A percentile compares a stretch with the other conserved stretches of the same genome.
phyloP scores from a whole-genome alignment of 2,113 vertebrate species.

The Zosterops pallidus region DNA sequence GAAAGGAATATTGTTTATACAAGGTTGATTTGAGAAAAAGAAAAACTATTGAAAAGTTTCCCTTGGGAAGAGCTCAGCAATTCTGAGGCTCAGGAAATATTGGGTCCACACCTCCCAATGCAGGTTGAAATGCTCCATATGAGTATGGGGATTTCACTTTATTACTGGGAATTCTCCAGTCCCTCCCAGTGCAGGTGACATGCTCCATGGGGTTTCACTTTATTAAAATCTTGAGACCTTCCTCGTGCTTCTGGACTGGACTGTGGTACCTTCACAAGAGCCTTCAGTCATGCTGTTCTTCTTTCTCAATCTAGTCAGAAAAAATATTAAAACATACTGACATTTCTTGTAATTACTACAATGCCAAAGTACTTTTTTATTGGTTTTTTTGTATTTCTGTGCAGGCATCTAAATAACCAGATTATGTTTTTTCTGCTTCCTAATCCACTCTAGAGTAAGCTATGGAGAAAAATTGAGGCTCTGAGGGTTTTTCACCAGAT shows the following conservation, averaged over 20 bases:
- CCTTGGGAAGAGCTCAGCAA: no score
- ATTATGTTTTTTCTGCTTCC: neutral
- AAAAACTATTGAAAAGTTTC: no score
- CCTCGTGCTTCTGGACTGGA: neutral
- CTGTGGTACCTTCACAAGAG: neutral
- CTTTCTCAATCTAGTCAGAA: neutral
- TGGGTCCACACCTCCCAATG: no score
- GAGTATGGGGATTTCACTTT: no score
- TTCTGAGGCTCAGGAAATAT: no score
- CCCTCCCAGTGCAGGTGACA: neutral
- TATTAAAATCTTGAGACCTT: accelerated
- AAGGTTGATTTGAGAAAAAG: no score
- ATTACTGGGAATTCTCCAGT: no score
- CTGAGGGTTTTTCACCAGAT: neutral
- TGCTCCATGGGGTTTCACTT: neutral
- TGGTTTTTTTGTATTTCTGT: neutral
- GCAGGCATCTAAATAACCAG: neutral
- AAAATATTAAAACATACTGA: neutral
- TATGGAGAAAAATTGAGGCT: neutral
- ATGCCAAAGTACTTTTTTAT: neutral
- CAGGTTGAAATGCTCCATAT: neutral
- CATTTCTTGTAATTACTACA: neutral
- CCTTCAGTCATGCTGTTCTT: neutral
- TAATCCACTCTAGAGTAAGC: neutral
- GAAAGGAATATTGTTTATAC: no score